phyloP scores from a whole-genome alignment of 2,888 invertebrate genomes.

The Drosophila robusta region DNA sequence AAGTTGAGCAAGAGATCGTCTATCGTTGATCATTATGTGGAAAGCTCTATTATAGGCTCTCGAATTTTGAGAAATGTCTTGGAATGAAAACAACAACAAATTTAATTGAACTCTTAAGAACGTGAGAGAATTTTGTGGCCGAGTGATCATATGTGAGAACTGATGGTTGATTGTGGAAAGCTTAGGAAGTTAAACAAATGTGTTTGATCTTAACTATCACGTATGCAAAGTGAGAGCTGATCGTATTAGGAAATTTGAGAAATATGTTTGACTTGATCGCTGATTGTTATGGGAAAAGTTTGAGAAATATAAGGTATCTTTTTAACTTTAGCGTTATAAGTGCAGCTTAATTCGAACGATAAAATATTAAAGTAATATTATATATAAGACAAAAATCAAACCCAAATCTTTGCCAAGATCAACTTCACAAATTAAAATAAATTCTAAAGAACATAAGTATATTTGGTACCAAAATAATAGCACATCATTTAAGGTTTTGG shows the following conservation, averaged over 20 bases:
- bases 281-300: not conserved
- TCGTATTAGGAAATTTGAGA: not conserved
- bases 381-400: too few species aligned
- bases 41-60: constrained; percentile 1
- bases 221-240: not conserved
- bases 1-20: constrained; percentile 10
- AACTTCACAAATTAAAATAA: not conserved
- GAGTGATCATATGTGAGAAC: not conserved
- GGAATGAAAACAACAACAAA: constrained; percentile 1
- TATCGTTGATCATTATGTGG: constrained; percentile 11
- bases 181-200: not conserved
- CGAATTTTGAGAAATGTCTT: not conserved
- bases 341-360: not conserved
- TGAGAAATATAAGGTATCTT: not conserved
- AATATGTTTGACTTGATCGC: not conserved
- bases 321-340: not conserved
- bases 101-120: constrained; percentile 9
- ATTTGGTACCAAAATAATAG: too few species aligned
- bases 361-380: not conserved
- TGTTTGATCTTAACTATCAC: too few species aligned
- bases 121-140: not conserved
- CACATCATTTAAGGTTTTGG: too few species aligned
- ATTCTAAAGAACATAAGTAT: too few species aligned
- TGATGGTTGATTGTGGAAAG: not conserved
- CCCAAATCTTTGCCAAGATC: not conserved